Evolutionary conservation across 2,113 vertebrate genomes (phyloP).

Genomic region (Rhabdomys dilectus): DNA sequence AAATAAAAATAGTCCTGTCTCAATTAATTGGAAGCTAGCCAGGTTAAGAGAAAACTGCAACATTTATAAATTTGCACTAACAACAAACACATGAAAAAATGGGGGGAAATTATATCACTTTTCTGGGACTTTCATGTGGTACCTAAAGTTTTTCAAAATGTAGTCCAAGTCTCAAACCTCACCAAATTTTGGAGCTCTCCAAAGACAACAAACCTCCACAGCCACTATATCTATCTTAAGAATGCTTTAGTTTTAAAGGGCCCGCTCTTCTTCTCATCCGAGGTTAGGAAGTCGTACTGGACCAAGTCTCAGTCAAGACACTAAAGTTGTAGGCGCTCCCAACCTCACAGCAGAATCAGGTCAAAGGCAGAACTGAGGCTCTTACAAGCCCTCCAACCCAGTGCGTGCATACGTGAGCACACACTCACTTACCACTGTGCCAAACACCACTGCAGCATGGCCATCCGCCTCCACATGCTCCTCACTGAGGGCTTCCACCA

Average conservation of each 20-base stretch:
- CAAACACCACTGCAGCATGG: conserved; percentile 83
- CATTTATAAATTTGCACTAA: too few relatives aligned
- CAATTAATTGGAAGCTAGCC: too few relatives aligned
- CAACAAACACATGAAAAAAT: neutral
- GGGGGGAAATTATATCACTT: neutral
- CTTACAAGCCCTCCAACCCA: neutral
- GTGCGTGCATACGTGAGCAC: accelerated
- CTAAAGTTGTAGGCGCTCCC: neutral
- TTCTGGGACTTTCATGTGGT: neutral
- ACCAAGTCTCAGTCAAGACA: neutral
- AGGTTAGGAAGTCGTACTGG: neutral
- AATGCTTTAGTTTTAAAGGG: neutral
- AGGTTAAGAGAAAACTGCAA: too few relatives aligned
- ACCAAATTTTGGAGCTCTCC: neutral
- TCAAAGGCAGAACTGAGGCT: neutral
- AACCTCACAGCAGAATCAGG: neutral
- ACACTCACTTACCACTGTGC: conserved; percentile 91
- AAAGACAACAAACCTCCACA: neutral
- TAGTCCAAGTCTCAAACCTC: neutral
- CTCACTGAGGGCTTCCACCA: conserved; percentile 88
- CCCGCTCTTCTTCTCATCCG: neutral
- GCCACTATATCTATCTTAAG: too few relatives aligned
- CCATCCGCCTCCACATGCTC: conserved; percentile 87
- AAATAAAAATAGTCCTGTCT: too few relatives aligned
- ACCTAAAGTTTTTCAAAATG: neutral